Evolutionary conservation across 1,140 invertebrate species (phyloP), one percentile per base, ranked within the genome.

Genomic region (Littorina saxatilis): DNA sequence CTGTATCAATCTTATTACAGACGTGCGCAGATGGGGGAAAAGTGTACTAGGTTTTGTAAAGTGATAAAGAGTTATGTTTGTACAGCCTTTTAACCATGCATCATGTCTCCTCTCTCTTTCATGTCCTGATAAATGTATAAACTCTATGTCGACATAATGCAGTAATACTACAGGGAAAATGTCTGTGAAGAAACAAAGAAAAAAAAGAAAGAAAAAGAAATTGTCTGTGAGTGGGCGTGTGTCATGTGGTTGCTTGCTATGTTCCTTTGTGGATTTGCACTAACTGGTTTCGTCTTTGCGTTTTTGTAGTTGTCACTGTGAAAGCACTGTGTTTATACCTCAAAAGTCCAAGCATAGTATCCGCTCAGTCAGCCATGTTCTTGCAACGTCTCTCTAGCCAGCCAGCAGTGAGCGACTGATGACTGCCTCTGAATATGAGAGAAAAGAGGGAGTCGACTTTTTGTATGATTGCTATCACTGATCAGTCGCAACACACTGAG

Each of bases 111-210:
- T 70, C 66, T 70, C 37, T 35, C 66, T 70, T 23, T 35, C 17
- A 47, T 17, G 43, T 47, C 43, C 43, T 47, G 5, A n/a, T n/a
- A n/a, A n/a, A 17, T 47, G 43, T 47, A 47, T 47, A 47, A 47
- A 47, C 43, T 47, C 43, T 47, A 17, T 73, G 70, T 73, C 58
- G 70, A 73, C 70, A 73, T 73, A 73, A 73, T 73, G 70, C 70
- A 73, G 39, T 61, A 23, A 61, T 29, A 7, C 23, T 13, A 61
- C 58, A 61, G 20, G 58, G 58, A 61, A 61, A 13, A 61, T 47
- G 7, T 9, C 43, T 47, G 5, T 47, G 17, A 47, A 47, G 7
- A 47, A 47, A 5, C 5, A 47, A 47, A 5, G 7, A 47, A 47
- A 17, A 47, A 47, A 17, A 47, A 47, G 43, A 47, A 5, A 47